Percentiles rank a stretch among this genome's conserved stretches.
Conservation (phyloP, 2,888 invertebrate genomes). For the Protula sp. region DNA sequence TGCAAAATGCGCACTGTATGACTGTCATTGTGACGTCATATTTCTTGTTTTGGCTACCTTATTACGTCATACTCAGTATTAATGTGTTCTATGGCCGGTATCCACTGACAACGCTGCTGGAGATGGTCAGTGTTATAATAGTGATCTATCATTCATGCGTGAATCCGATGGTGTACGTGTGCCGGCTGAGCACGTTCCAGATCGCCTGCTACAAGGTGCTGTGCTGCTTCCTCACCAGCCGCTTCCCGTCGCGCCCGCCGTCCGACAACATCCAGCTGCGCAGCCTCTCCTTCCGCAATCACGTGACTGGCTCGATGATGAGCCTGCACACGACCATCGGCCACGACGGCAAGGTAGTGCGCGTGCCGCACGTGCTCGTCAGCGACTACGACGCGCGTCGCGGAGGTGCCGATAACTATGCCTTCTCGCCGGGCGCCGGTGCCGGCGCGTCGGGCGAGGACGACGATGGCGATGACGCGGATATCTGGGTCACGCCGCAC, state of each 20-base stretch:
- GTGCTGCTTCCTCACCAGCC: background rate
- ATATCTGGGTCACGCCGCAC: background rate
- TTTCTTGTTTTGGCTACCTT: constrained; percentile 6
- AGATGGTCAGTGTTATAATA: constrained; percentile 2
- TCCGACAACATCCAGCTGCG: background rate
- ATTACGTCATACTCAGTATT: background rate
- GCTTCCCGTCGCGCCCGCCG: background rate
- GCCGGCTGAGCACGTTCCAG: constrained; percentile 6
- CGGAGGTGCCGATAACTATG: background rate
- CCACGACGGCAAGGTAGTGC: background rate
- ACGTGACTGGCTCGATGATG: constrained; percentile 6
- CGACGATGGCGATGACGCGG: background rate
- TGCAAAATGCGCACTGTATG: constrained; percentile 2
- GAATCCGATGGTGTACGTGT: constrained; percentile 5
- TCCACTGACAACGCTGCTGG: constrained; percentile 3
- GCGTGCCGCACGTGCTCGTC: constrained; percentile 10
- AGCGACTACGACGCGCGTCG: constrained; percentile 8
- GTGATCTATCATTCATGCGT: constrained; percentile 1
- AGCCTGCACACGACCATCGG: constrained; percentile 2
- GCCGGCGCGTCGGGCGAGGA: background rate
- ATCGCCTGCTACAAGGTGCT: constrained; percentile 1
- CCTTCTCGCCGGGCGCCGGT: background rate
- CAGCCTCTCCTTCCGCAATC: background rate
- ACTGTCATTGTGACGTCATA: background rate
- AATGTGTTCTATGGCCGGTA: background rate